These are phyloP conservation scores for Lasioglossum zephyrum DNA, from an alignment of 2,888 invertebrate genomes.

Conservation along the genomic window DNA sequence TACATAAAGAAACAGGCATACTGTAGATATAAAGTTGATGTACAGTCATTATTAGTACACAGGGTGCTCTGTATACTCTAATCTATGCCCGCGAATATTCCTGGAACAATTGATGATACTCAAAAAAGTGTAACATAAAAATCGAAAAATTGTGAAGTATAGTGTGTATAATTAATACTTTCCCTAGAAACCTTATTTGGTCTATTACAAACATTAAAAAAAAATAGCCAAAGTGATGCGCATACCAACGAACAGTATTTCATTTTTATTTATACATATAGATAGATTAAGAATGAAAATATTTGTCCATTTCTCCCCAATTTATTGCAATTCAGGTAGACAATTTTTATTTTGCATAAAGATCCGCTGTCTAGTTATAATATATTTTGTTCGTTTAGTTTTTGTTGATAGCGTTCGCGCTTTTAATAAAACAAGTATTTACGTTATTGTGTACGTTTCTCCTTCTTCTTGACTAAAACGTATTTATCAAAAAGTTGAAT, in stretches of 20 bases:
- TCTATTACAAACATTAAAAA: no score
- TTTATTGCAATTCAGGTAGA: no score
- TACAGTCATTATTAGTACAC: neutral
- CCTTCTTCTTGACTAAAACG: neutral
- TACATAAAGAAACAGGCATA: neutral
- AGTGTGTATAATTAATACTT: neutral
- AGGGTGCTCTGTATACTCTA: neutral
- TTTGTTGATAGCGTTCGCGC: neutral
- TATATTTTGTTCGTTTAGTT: neutral
- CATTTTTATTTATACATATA: no score
- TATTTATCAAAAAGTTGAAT: neutral
- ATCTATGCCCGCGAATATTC: neutral
- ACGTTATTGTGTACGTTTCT: neutral
- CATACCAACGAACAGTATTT: no score
- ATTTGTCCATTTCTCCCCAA: no score
- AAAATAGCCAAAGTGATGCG: no score
- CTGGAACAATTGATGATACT: neutral
- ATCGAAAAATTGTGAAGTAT: neutral
- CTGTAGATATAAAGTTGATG: neutral
- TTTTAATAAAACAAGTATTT: neutral
- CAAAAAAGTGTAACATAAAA: neutral
- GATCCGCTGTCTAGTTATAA: no score
- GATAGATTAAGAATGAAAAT: no score
- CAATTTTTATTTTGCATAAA: no score
- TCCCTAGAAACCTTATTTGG: no score